Base-by-base conservation (phyloP, 2,113 vertebrate genomes). In the Siniperca knerii region DNA sequence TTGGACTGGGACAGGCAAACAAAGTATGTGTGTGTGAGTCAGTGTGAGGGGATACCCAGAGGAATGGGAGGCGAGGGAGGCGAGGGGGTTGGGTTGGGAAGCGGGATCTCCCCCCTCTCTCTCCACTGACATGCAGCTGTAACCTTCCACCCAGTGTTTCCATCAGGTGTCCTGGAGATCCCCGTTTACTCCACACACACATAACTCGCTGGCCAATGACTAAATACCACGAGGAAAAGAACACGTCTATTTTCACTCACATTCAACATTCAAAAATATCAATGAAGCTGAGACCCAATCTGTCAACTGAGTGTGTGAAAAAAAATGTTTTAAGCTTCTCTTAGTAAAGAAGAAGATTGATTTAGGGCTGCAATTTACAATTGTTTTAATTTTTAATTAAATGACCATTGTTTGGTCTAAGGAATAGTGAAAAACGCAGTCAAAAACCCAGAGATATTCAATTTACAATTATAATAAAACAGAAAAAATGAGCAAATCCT, bases 131-230 rank as follows among this genome's bases (percentile, higher is more conserved):
- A 78, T 8, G 35, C 92, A 85, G 85, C 88, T 84, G 87, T 83
- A 85, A 92, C 89, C 90, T 89, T 88, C 77, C 72, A 89, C 87
- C 80, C 82, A 60, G 44, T 81, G 84, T 86, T 92, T 93, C 90
- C 93, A 91, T 84, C 90, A 92, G 89, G 80, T 90, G 90, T 82
- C 79, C 74, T 44, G 80, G 91, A 91, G 81, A 86, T 86, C 83
- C 89, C 90, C 84, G 16, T 11, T 7, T 4, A 18, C 55, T 25
- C 18, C 54, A 20, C 61, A 21, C 54, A 66, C 72, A 76, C 82
- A 81, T 12, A 70, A 75, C 69, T 46, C 73, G 4, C 44, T 8
- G 0, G 40, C 89, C 87, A 83, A 67, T 69, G 25, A 77, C 44
- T 8, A 0, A 66, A 73, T 2, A 69, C 62, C 89, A 90, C 68